Base-by-base conservation (phyloP, 92 coral and sea anemone species). In the Porites lobata region DNA sequence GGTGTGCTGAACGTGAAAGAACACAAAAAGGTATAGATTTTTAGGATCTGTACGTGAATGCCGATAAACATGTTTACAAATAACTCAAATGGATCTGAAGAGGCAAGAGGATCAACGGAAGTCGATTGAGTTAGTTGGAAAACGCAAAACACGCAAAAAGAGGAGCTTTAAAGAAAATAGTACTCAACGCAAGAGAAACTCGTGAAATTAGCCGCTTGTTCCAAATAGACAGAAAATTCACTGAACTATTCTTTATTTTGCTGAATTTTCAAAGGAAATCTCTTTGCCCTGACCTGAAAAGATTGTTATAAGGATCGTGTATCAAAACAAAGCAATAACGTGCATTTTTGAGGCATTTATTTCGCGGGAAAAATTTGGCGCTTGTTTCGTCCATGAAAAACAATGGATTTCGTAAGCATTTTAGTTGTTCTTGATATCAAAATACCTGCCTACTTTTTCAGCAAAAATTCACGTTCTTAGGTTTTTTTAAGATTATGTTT, bases 301-400 rank as follows among this genome's bases (percentile, higher is more conserved):
- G 10, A 15, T 22, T 13, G 43, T 57, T 77, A 14, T 21, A 61
- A 9, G 19, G 83, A 22, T 79, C 83, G 53, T 38, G 12, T 79
- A 63, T 79, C 83, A 79, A 65, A 79, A 79, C 83, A 65, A 19
- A 79, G 59, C 24, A 19, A n/a, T 17, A 9, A 21, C 56, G 13
- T 15, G 19, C 15, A 50, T 8, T 69, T 22, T 14, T 22, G 24
- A 4, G 13, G 10, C 76, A 2, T 9, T 10, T 72, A 19, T 53
- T 56, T 74, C 78, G 78, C 63, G 78, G 62, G 62, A 74, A 52
- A 52, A 74, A 51, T 21, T 62, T 52, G 38, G 62, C 78, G 63
- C 78, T 61, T 20, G 61, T 50, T 50, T 15, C 21, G 8, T 11
- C 14, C 69, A 65, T 38, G 47, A 56, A 10, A 56, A 56, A 56